Percentiles rank a stretch among this genome's conserved stretches.
Evolutionary conservation across 2,797 vertebrate species (phyloP).

Genomic region (Acanthis flammea): DNA sequence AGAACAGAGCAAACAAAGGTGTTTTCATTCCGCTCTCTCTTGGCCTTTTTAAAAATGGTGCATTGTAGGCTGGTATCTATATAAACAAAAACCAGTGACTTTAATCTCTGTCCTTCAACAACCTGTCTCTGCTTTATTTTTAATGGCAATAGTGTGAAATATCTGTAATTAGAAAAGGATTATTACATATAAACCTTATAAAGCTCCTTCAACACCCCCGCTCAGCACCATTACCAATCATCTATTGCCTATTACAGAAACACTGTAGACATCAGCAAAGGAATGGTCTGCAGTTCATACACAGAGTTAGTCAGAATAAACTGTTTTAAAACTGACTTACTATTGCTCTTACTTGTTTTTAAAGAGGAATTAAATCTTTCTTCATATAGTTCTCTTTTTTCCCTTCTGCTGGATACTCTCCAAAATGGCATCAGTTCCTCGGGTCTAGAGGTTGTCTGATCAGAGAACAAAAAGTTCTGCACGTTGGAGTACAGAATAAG

Average conservation of each 20-base stretch:
- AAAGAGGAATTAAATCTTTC: not conserved
- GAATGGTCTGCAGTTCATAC: not conserved
- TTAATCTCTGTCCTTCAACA: not conserved
- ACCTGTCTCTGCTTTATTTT: constrained; percentile 1
- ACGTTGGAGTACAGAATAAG: not conserved
- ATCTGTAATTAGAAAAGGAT: constrained; percentile 2
- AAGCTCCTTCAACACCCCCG: not conserved
- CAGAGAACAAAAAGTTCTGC: not conserved
- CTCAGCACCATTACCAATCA: not conserved
- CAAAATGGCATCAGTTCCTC: not conserved
- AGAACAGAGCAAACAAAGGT: constrained; percentile 9
- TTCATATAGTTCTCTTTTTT: not conserved
- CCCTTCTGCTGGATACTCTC: not conserved
- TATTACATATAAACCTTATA: not conserved
- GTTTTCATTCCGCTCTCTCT: not conserved
- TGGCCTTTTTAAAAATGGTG: not conserved
- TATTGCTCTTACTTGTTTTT: not conserved
- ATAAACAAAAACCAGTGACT: not conserved
- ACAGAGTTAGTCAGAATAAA: not conserved
- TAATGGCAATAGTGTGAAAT: not conserved
- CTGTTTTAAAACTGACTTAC: not conserved
- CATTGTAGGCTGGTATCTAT: not conserved
- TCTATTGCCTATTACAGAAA: not conserved
- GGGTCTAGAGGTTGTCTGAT: not conserved
- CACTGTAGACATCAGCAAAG: not conserved